Percentiles rank a stretch among this genome's conserved stretches.
phyloP scores from a whole-genome alignment of 2,113 vertebrate genomes.

The Nanorana parkeri region DNA sequence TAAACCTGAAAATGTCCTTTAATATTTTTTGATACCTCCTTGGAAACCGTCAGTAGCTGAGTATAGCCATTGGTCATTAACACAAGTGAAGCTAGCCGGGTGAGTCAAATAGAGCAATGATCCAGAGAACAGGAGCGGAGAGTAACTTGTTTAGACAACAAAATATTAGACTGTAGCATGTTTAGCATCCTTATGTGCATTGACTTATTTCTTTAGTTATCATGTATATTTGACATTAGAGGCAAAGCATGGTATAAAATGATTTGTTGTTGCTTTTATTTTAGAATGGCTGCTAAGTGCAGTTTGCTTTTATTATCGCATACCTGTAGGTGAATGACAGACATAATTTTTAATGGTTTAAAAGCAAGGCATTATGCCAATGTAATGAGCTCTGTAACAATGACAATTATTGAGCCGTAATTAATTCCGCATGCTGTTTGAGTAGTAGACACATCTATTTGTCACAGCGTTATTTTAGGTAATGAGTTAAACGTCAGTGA shows the following conservation, averaged over 20 bases:
- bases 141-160: too few species aligned
- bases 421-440: constrained; percentile 33
- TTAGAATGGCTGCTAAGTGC: background rate
- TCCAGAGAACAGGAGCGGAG: too few species aligned
- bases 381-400: constrained; percentile 39
- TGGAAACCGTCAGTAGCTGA: too few species aligned
- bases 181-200: too few species aligned
- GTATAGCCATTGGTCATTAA: too few species aligned
- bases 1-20: too few species aligned
- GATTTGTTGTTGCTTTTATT: background rate
- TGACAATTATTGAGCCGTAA: constrained; percentile 33
- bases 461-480: constrained; percentile 14
- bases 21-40: too few species aligned
- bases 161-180: too few species aligned
- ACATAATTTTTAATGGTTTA: background rate
- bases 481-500: constrained; percentile 22
- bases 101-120: too few species aligned
- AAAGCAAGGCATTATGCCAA: constrained; percentile 15
- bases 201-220: background rate
- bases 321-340: background rate
- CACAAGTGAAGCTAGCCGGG: too few species aligned
- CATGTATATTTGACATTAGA: background rate
- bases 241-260: background rate
- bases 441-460: constrained; percentile 24
- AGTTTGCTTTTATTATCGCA: background rate